Conservation (phyloP, 1,140 invertebrate species). For the Papilio helenus region DNA sequence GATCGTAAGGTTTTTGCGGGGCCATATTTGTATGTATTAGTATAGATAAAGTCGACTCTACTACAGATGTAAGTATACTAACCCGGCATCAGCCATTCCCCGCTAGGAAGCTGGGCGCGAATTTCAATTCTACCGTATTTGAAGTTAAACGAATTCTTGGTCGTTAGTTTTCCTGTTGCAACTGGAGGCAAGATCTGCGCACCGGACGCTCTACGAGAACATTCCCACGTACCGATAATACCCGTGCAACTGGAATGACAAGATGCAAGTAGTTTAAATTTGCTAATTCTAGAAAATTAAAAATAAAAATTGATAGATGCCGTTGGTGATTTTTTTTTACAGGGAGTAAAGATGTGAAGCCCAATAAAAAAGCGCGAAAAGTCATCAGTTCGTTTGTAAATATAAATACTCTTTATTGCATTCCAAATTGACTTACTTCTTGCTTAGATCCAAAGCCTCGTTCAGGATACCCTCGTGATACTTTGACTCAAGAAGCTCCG, state of each 20-base stretch:
- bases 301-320: too few relatives aligned
- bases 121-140: constrained; percentile 88
- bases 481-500: constrained; percentile 83
- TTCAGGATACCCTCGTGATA: constrained; percentile 83
- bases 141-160: constrained; percentile 85
- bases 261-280: too few relatives aligned
- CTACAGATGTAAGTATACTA: not conserved
- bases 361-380: too few relatives aligned
- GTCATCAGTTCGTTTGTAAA: too few relatives aligned
- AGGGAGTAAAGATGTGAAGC: too few relatives aligned
- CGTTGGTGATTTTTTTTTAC: too few relatives aligned
- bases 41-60: too few relatives aligned
- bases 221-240: constrained; percentile 76
- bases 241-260: constrained; percentile 84
- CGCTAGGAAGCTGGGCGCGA: constrained; percentile 87
- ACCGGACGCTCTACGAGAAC: constrained; percentile 65
- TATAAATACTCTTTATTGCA: too few relatives aligned
- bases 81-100: constrained; percentile 90
- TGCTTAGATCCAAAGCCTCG: constrained; percentile 78
- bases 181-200: constrained; percentile 85
- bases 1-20: too few relatives aligned
- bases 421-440: constrained; percentile 68
- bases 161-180: constrained; percentile 85
- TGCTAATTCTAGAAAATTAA: too few relatives aligned
- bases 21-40: too few relatives aligned